Evolutionary conservation across 1,140 invertebrate species (phyloP).

Genomic region (Bacillus rossius): DNA sequence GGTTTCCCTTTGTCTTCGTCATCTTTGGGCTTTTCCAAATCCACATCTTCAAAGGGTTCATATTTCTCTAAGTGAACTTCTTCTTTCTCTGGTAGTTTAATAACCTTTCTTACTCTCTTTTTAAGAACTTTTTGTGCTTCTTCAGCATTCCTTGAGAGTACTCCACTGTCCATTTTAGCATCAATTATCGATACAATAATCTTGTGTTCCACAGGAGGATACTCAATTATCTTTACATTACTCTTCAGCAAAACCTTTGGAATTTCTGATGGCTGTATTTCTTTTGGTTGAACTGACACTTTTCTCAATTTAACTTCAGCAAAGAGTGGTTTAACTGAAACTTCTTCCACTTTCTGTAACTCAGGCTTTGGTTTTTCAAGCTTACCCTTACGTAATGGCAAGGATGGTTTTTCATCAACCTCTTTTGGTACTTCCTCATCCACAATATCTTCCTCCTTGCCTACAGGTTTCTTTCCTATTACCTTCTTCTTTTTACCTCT

Average conservation of each 20-base stretch:
- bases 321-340: too few species aligned
- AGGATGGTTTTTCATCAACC: too few species aligned
- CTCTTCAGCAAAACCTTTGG: slow-evolving; percentile 14
- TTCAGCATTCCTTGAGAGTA: slow-evolving; percentile 36
- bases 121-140: slow-evolving; percentile 36
- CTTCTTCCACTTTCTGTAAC: too few species aligned
- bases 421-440: too few species aligned
- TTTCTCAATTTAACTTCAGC: slow-evolving; percentile 14
- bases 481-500: too few species aligned
- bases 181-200: slow-evolving; percentile 26
- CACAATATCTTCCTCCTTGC: too few species aligned
- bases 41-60: slow-evolving; percentile 39
- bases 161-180: slow-evolving; percentile 34
- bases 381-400: too few species aligned
- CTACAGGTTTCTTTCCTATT: too few species aligned
- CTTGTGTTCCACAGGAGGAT: slow-evolving; percentile 27
- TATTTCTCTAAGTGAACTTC: slow-evolving; percentile 45
- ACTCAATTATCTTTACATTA: slow-evolving; percentile 6
- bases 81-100: slow-evolving; percentile 43
- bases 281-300: slow-evolving; percentile 2
- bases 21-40: slow-evolving; percentile 8
- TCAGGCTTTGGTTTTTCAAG: too few species aligned
- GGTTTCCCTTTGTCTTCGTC: background rate
- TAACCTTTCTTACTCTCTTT: slow-evolving; percentile 35
- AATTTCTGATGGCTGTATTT: slow-evolving; percentile 3